phyloP scores from a whole-genome alignment of 2,888 invertebrate species.

The Pollenia labialis region DNA sequence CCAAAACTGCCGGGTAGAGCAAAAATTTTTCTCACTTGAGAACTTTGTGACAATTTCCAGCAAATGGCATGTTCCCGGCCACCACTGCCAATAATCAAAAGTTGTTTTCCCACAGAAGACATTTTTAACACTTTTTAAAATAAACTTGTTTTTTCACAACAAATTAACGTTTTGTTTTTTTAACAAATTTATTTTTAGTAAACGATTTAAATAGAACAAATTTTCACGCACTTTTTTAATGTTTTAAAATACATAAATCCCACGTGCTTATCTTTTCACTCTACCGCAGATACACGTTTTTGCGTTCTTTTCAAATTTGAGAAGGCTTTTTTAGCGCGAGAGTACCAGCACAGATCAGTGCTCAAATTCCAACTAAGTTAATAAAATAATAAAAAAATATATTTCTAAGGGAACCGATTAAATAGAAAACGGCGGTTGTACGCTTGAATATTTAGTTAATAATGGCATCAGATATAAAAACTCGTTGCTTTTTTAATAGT shows the following conservation, averaged over 20 bases:
- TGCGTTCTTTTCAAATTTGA: neutral
- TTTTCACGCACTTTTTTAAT: slow-evolving; percentile 25
- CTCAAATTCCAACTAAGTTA: slow-evolving; percentile 67
- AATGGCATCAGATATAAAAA: slow-evolving; percentile 40
- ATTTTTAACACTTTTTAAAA: slow-evolving; percentile 45
- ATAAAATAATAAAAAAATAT: slow-evolving; percentile 15
- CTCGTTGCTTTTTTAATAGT: slow-evolving; percentile 37
- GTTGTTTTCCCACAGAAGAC: slow-evolving; percentile 83
- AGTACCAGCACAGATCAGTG: slow-evolving; percentile 68
- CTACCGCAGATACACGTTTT: slow-evolving; percentile 32
- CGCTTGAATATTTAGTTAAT: slow-evolving; percentile 31
- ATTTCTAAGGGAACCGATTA: slow-evolving; percentile 54
- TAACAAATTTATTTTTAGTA: neutral
- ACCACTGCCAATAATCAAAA: slow-evolving; percentile 95
- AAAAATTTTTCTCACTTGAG: slow-evolving; percentile 88
- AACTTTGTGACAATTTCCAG: slow-evolving; percentile 95
- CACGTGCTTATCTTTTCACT: slow-evolving; percentile 54
- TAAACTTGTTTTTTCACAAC: neutral
- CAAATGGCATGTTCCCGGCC: slow-evolving; percentile 98
- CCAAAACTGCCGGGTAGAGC: slow-evolving; percentile 96
- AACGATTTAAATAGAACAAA: neutral
- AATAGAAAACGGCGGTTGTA: neutral
- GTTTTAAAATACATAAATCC: slow-evolving; percentile 29
- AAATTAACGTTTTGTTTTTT: too few species aligned
- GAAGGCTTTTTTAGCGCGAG: slow-evolving; percentile 15